Base-by-base conservation (phyloP, 2,888 invertebrate species). In the Lepeophtheirus nordmannii region DNA sequence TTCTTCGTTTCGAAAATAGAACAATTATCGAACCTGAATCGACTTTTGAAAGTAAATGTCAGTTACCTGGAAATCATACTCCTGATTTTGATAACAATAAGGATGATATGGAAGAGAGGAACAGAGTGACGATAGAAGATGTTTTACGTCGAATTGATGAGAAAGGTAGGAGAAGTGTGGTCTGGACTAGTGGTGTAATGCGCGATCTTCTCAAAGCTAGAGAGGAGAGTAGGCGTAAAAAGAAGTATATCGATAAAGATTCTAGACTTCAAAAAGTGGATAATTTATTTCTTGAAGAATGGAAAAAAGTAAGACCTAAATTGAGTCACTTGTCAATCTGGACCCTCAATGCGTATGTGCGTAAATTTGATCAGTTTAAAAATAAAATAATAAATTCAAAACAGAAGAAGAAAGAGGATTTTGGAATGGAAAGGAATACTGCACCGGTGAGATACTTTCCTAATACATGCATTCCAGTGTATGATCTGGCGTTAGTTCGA, bases 271-370 rank as follows among this genome's bases (percentile, higher is more conserved):
- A 11, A n/a, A 63, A 63, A n/a, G 56, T 56, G 14, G 63, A 63
- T 56, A 53, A 63, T 2, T 30, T 63, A 37, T 63, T 63, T 53
- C 10, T 30, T 22, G 63, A 63, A 56, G 63, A 63, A 38, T 63
- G 63, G 63, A n/a, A 22, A n/a, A 63, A 63, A 63, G n/a, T 53
- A n/a, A 17, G 63, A 10, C 63, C 63, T 22, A 30, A 63, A 22
- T 22, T 63, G 53, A 20, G n/a, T 37, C 22, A 63, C 37, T 23
- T 63, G 7, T 63, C 63, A 41, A 63, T 63, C 17, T 63, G 63
- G 63, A 63, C 63, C 9, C 23, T 63, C 11, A 22, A 20, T 23
- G 22, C 53, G 11, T 63, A 63, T 56, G 53, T 53, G 11, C 46
- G 63, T 10, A 63, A 63, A 30, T 63, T 53, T 56, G 63, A 63